Evolutionary conservation across 2,888 invertebrate genomes (phyloP).

Genomic region (Cataglyphis livida): DNA sequence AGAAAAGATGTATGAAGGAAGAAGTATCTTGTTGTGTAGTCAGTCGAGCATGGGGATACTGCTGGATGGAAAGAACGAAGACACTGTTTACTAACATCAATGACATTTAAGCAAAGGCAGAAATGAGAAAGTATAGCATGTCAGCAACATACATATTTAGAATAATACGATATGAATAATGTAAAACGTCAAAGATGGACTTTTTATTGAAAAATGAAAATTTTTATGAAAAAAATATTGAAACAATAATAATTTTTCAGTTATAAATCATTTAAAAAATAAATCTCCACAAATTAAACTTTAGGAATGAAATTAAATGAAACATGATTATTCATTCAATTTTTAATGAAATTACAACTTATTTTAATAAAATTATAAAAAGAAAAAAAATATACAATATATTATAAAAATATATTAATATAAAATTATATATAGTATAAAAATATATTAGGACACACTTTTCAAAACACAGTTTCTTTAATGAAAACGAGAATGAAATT

Average conservation of each 20-base stretch:
- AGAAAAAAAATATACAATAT: neutral
- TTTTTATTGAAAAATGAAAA: neutral
- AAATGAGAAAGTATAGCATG: constrained; percentile 15
- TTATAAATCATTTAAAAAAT: neutral
- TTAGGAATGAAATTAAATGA: neutral
- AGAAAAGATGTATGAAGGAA: neutral
- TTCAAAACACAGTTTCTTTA: neutral
- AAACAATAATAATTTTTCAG: neutral
- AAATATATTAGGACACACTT: neutral
- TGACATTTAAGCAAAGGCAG: constrained; percentile 31
- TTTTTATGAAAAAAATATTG: neutral
- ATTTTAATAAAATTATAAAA: neutral
- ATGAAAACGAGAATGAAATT: neutral
- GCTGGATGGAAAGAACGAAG: constrained; percentile 25
- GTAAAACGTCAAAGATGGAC: neutral
- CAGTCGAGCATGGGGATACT: constrained; percentile 69
- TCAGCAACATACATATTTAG: neutral
- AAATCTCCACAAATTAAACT: neutral
- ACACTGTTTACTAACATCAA: constrained; percentile 37
- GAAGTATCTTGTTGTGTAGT: constrained; percentile 63
- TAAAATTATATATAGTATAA: neutral
- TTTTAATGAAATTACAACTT: neutral
- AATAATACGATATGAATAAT: neutral
- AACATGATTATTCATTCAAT: neutral
- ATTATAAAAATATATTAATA: neutral